Conservation (phyloP, 2,888 invertebrate species). For the Periphyllus acericola region DNA sequence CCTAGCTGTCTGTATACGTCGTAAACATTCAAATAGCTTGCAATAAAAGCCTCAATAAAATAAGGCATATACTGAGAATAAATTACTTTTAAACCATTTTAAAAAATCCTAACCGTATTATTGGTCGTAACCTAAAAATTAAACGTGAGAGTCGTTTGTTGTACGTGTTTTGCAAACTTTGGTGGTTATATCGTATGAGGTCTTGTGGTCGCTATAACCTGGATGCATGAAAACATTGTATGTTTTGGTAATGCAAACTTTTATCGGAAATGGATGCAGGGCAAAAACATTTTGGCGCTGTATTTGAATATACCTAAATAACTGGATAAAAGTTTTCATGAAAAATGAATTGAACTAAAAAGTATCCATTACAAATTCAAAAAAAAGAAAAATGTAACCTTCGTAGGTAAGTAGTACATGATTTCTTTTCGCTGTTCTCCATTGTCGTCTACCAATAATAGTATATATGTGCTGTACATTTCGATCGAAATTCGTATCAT, state of each 20-base stretch:
- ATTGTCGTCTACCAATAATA: not conserved
- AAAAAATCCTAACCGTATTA: not conserved
- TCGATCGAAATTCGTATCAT: not conserved
- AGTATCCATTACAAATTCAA: not conserved
- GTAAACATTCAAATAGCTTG: slow-evolving; percentile 36
- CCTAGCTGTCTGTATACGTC: not conserved
- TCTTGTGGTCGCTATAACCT: not conserved
- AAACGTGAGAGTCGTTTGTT: not conserved
- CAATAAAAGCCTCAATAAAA: slow-evolving; percentile 1
- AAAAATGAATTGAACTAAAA: not conserved
- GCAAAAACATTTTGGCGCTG: not conserved
- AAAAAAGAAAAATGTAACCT: not conserved
- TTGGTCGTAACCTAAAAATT: not conserved
- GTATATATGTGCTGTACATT: no score
- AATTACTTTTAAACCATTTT: slow-evolving; percentile 2
- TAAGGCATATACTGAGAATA: not conserved
- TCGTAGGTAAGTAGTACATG: not conserved
- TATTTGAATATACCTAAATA: not conserved
- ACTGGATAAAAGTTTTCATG: not conserved
- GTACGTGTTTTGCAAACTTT: not conserved
- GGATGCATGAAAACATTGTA: no score
- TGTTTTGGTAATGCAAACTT: not conserved
- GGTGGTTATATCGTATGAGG: no score
- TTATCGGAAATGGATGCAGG: not conserved
- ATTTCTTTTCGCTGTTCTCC: not conserved